phyloP scores from a whole-genome alignment of 1,140 invertebrate species.

The Drosophila sechellia region DNA sequence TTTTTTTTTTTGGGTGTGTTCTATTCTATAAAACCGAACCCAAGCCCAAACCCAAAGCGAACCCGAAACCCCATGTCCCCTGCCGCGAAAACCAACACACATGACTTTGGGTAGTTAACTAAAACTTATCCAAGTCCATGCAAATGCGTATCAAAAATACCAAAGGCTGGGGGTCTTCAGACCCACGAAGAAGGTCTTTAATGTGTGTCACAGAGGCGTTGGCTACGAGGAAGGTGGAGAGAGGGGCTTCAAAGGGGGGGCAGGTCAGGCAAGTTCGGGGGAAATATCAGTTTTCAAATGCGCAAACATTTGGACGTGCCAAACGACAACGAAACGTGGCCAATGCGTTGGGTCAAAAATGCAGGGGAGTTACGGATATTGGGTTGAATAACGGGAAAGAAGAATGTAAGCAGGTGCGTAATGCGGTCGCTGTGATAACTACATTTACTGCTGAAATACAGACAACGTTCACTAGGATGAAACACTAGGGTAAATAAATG shows the following conservation, averaged over 20 bases:
- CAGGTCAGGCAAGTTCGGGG: slow-evolving; percentile 6
- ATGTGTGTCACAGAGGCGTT: slow-evolving; percentile 37
- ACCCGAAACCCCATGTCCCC: slow-evolving; percentile 5
- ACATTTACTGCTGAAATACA: background rate
- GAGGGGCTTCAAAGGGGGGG: background rate
- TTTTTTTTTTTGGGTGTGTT: slow-evolving; percentile 41
- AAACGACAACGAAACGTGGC: slow-evolving; percentile 24
- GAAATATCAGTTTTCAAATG: slow-evolving; percentile 63
- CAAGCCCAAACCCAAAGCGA: slow-evolving; percentile 8
- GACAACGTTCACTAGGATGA: background rate
- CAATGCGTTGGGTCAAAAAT: slow-evolving; percentile 3
- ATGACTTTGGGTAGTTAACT: slow-evolving; percentile 54
- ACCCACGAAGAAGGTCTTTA: slow-evolving; percentile 23
- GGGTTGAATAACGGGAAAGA: background rate
- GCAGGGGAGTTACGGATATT: background rate
- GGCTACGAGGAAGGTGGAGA: slow-evolving; percentile 8
- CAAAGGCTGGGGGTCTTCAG: background rate
- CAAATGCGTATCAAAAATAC: slow-evolving; percentile 46
- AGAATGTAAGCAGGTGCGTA: slow-evolving; percentile 24
- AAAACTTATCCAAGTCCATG: slow-evolving; percentile 56
- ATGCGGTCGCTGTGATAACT: slow-evolving; percentile 10
- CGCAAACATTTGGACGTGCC: slow-evolving; percentile 51
- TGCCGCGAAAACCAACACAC: slow-evolving; percentile 4
- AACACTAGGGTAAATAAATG: background rate
- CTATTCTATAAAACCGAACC: slow-evolving; percentile 27